Evolutionary conservation across 64 coral and sea anemone species (phyloP), one percentile per base, ranked within the genome.

Genomic region (Montipora capricornis): DNA sequence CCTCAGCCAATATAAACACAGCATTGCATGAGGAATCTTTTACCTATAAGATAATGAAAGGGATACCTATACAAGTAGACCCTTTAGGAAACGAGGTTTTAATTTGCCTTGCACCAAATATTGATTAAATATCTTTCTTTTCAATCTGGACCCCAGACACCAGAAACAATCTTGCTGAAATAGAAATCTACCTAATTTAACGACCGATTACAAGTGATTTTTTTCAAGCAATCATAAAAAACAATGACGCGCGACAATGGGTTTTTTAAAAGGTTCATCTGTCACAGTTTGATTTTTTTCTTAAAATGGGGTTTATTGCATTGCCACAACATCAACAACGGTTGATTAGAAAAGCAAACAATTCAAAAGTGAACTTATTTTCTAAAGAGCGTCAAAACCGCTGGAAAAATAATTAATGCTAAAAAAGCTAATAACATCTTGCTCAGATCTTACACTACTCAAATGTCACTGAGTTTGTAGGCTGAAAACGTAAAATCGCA

Each of bases 331-430:
- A 59, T 86, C 82, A 86, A 86, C 82, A 86, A 44, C 6, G 45
- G 8, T 49, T 71, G 68, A 86, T 86, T 86, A 46, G 66, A 50
- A 86, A 86, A 86, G 48, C 82, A 86, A 86, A 86, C 82, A 86
- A 84, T 68, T 71, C 46, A 71, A 73, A 78, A 73, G 82, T 67
- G 66, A 86, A 86, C 17, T 71, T 73, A 86, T 73, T 86, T 76
- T 86, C 47, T 44, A n/a, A 14, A 20, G 82, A 50, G 61, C 70
- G 44, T 57, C 53, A 17, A 16, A 20, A 71, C 7, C 10, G 24
- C 26, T 80, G 6, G 3, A 24, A 50, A 70, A 49, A 44, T 13
- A 71, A 15, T 16, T 12, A 15, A 12, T 64, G 9, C 13, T 64
- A 64, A 14, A 4, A 7, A 64, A 64, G 61, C 61, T 73, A 47